These are phyloP conservation scores for Tragopan temminckii DNA, from an alignment of 2,797 vertebrate genomes.

Conservation along the genomic window DNA sequence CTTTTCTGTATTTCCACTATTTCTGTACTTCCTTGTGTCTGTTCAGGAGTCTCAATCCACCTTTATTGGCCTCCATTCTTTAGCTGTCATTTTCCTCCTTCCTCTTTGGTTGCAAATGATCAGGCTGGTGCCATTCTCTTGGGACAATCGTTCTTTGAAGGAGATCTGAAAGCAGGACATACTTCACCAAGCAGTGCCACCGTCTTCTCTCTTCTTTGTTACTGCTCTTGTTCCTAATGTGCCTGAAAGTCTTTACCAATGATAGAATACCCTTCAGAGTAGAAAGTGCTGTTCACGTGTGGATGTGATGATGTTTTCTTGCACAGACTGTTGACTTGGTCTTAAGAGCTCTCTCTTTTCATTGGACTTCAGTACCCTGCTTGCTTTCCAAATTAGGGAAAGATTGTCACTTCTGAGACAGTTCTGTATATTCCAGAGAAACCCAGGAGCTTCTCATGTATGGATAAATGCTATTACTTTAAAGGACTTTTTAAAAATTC, in stretches of 20 bases:
- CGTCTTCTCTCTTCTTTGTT: not conserved
- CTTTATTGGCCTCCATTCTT: not conserved
- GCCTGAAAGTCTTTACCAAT: not conserved
- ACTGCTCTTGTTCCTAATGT: not conserved
- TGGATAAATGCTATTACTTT: not conserved
- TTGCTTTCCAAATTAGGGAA: not conserved
- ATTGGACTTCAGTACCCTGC: not conserved
- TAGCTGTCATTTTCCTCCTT: not conserved
- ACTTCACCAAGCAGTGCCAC: not conserved
- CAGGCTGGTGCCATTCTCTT: not conserved
- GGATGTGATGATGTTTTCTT: not conserved
- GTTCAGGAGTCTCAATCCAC: not conserved
- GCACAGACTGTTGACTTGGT: not conserved
- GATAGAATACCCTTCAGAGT: not conserved
- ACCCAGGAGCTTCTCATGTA: not conserved
- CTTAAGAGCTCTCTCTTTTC: not conserved
- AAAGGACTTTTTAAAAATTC: not conserved
- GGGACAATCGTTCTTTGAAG: not conserved
- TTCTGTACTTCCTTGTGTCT: not conserved
- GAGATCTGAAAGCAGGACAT: not conserved
- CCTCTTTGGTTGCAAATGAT: not conserved
- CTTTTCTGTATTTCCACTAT: not conserved
- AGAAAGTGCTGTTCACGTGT: not conserved
- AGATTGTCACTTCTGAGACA: not conserved
- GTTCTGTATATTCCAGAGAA: not conserved